Percentiles rank a stretch among this genome's conserved stretches.
Evolutionary conservation across 2,113 vertebrate species (phyloP).

Genomic region (Parotia lawesii): DNA sequence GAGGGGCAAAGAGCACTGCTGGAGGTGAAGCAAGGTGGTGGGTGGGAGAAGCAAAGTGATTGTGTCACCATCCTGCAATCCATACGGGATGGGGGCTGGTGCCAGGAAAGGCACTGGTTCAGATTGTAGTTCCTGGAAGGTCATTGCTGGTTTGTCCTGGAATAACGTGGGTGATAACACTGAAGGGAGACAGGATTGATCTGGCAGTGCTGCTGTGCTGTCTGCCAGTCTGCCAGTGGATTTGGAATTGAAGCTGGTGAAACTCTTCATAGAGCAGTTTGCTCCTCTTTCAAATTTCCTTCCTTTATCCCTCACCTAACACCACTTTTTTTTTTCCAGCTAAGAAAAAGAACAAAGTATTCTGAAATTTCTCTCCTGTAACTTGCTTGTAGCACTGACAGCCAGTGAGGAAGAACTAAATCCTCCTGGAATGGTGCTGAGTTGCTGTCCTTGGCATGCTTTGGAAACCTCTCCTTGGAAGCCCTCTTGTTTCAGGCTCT

Average conservation of each 20-base stretch:
- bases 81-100: not conserved
- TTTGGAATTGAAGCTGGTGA: not conserved
- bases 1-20: not conserved
- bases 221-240: not conserved
- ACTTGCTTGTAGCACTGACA: not conserved
- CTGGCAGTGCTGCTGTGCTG: not conserved
- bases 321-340: not conserved
- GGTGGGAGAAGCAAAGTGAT: not conserved
- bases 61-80: not conserved
- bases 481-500: not conserved
- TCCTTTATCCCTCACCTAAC: not conserved
- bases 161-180: not conserved
- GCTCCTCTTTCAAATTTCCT: not conserved
- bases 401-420: not conserved
- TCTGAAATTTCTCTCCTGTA: not conserved
- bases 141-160: not conserved
- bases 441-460: not conserved
- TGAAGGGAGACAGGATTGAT: not conserved
- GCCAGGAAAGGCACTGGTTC: not conserved
- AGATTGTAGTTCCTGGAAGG: not conserved
- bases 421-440: not conserved
- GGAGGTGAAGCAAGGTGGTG: not conserved
- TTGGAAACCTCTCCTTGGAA: not conserved
- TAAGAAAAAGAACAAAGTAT: not conserved
- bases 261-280: not conserved